phyloP scores from a whole-genome alignment of 2,797 vertebrate genomes.

The Peromyscus nudipes region DNA sequence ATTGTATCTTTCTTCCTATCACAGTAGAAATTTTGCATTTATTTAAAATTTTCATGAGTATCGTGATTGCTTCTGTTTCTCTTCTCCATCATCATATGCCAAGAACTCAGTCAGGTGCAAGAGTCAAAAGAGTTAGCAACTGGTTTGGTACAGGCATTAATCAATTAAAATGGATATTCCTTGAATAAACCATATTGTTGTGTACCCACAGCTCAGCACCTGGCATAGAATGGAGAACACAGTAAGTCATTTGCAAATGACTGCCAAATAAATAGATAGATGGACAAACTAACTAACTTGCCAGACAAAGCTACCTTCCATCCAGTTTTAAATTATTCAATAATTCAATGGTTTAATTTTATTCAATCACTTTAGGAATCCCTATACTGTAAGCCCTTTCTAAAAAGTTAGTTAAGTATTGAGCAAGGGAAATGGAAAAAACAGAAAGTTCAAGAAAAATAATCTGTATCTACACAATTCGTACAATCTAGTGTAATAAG shows the following conservation, averaged over 20 bases:
- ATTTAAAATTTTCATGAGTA: conserved; percentile 7
- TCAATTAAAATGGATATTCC: neutral
- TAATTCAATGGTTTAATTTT: conserved; percentile 29
- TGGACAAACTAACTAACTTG: neutral
- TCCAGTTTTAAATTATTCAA: conserved; percentile 27
- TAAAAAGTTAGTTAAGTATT: conserved; percentile 37
- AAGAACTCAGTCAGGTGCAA: neutral
- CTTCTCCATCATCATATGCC: neutral
- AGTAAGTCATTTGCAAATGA: neutral
- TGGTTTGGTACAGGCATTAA: neutral
- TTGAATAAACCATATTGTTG: neutral
- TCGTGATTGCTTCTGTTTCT: neutral
- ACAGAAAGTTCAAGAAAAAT: conserved; percentile 40
- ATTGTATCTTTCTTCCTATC: neutral
- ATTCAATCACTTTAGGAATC: conserved; percentile 16
- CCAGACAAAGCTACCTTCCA: neutral
- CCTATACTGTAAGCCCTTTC: neutral
- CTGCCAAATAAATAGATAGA: neutral
- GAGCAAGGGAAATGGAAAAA: neutral
- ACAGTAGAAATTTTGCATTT: neutral
- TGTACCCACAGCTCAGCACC: neutral
- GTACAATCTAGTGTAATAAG: neutral
- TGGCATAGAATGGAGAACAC: neutral
- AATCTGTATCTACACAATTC: neutral
- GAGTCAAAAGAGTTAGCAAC: conserved; percentile 25